Evolutionary conservation across 2,797 vertebrate species (phyloP).

Genomic region (Leptoclinus maculatus): DNA sequence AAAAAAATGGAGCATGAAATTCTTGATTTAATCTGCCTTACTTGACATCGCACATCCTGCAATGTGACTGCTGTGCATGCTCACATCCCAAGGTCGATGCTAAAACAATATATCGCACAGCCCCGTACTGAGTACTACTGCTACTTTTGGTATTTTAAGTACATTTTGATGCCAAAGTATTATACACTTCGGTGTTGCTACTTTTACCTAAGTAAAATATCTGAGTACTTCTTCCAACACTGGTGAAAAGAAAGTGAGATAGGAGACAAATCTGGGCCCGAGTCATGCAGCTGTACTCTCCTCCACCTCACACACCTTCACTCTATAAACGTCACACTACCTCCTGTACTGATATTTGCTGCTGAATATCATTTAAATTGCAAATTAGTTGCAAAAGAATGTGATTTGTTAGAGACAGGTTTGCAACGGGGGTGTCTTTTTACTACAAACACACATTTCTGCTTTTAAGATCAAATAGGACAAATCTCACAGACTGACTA

Average conservation of each 20-base stretch:
- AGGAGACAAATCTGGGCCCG: constrained; percentile 3
- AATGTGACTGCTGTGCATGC: neutral
- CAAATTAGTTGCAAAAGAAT: constrained; percentile 6
- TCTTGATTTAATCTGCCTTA: neutral
- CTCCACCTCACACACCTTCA: constrained; percentile 10
- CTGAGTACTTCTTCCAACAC: neutral
- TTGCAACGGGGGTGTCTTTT: neutral
- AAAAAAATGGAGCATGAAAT: neutral
- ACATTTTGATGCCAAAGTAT: neutral
- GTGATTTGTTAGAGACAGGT: neutral
- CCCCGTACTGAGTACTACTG: neutral
- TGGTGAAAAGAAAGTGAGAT: neutral
- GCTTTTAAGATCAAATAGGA: constrained; percentile 30
- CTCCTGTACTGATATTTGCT: neutral
- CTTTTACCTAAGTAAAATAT: neutral
- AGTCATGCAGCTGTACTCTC: constrained; percentile 15
- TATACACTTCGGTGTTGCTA: neutral
- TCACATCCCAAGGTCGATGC: neutral
- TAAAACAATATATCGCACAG: neutral
- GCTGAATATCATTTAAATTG: neutral
- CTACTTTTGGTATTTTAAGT: neutral
- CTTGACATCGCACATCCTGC: neutral
- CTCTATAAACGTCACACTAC: neutral
- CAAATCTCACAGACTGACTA: constrained; percentile 19
- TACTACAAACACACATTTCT: neutral